Conservation (phyloP, 1,140 invertebrate species). For the Pseudomyrmex flavicornis region DNA sequence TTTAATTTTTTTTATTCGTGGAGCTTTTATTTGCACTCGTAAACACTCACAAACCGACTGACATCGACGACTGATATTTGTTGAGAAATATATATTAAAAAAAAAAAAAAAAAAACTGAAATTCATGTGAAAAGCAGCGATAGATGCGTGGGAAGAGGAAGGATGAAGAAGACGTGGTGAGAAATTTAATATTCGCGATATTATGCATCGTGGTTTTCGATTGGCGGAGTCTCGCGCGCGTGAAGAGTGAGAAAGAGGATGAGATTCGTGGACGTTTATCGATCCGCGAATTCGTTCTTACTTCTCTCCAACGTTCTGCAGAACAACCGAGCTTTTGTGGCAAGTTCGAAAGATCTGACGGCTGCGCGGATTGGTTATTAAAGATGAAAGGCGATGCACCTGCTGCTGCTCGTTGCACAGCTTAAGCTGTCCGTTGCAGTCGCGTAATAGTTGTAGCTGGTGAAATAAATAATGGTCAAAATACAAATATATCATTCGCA, state of each 20-base stretch:
- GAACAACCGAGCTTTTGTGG: slow-evolving; percentile 56
- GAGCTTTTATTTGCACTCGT: not conserved
- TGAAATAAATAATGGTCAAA: not conserved
- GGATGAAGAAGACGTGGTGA: not conserved
- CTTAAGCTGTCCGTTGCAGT: slow-evolving; percentile 53
- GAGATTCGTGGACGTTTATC: slow-evolving; percentile 35
- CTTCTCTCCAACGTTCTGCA: slow-evolving; percentile 21
- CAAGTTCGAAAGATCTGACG: slow-evolving; percentile 55
- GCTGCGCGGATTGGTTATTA: slow-evolving; percentile 56
- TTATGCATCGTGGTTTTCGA: slow-evolving; percentile 51
- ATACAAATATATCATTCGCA: not conserved
- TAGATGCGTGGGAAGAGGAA: not conserved
- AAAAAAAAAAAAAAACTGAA: not conserved
- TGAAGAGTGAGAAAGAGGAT: no score
- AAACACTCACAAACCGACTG: not conserved
- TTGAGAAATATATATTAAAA: slow-evolving; percentile 15
- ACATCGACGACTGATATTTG: slow-evolving; percentile 51
- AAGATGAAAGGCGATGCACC: slow-evolving; percentile 48
- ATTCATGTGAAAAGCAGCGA: not conserved
- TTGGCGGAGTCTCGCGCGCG: slow-evolving; percentile 36
- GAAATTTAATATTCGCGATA: slow-evolving; percentile 63
- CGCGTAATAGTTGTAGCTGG: slow-evolving; percentile 23
- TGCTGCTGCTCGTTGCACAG: slow-evolving; percentile 34
- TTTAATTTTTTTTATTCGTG: no score
- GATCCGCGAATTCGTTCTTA: slow-evolving; percentile 48